Conservation (phyloP, 2,113 vertebrate species). For the Pan troglodytes region NHGRI_mPanTro3-v2.1_pri NC_072402.2:76181001-76181500, state of each 20-base stretch:
- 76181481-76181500: constrained; percentile 42
- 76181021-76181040: constrained; percentile 29
- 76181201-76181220: neutral
- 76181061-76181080: neutral
- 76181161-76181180: constrained; percentile 30
- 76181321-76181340: neutral
- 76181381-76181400: neutral
- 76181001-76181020: constrained; percentile 15
- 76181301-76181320: neutral
- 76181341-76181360: neutral
- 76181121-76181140: constrained; percentile 38
- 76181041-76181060: constrained; percentile 19
- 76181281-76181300: constrained; percentile 11
- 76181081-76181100: constrained; percentile 34
- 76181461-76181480: neutral
- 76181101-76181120: constrained; percentile 16
- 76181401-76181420: neutral
- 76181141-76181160: neutral
- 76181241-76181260: constrained; percentile 47
- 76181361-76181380: constrained; percentile 30
- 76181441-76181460: constrained; percentile 28
- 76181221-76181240: constrained; percentile 61
- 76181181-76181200: constrained; percentile 28
- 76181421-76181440: constrained; percentile 26
- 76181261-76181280: constrained; percentile 38